Percentiles rank a stretch among this genome's conserved stretches.
These are phyloP conservation scores for Ptychoptera contaminata DNA, from an alignment of 2,888 invertebrate genomes.

Conservation along the genomic window DNA sequence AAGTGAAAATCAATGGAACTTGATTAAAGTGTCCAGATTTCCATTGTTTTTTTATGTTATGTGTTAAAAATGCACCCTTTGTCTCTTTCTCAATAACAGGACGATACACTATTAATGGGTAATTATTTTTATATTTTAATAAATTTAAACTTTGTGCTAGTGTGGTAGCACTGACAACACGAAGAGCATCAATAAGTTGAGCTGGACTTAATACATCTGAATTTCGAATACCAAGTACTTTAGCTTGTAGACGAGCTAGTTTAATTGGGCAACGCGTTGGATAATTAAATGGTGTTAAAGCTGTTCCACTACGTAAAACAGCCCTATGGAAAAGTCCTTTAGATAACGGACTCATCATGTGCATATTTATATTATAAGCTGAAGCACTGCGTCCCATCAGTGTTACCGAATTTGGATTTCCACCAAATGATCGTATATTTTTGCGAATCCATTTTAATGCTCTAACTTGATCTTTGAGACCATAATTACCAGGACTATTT, in stretches of 20 bases:
- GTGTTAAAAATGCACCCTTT: constrained; percentile 30
- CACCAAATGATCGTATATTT: constrained; percentile 31
- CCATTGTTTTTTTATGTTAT: constrained; percentile 28
- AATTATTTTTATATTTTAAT: constrained; percentile 11
- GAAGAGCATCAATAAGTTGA: constrained; percentile 23
- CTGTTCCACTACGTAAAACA: constrained; percentile 34
- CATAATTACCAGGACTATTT: constrained; percentile 34
- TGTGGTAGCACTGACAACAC: constrained; percentile 31
- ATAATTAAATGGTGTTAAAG: constrained; percentile 26
- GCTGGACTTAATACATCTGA: constrained; percentile 27
- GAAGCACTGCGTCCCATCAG: constrained; percentile 36
- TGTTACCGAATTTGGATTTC: constrained; percentile 29
- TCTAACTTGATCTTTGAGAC: constrained; percentile 33
- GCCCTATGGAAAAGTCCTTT: constrained; percentile 30
- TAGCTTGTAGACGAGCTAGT: constrained; percentile 28
- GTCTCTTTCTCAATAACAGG: constrained; percentile 29
- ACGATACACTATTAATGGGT: constrained; percentile 33
- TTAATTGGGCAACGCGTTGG: constrained; percentile 15
- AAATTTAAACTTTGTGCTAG: constrained; percentile 16
- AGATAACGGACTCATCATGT: constrained; percentile 31
- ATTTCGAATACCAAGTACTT: constrained; percentile 26
- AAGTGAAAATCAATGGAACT: constrained; percentile 35
- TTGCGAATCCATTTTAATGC: constrained; percentile 33
- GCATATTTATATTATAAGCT: constrained; percentile 31
- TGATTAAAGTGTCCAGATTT: constrained; percentile 26